phyloP scores from a whole-genome alignment of 2,113 vertebrate species.

The Hippocampus mohnikei region DNA sequence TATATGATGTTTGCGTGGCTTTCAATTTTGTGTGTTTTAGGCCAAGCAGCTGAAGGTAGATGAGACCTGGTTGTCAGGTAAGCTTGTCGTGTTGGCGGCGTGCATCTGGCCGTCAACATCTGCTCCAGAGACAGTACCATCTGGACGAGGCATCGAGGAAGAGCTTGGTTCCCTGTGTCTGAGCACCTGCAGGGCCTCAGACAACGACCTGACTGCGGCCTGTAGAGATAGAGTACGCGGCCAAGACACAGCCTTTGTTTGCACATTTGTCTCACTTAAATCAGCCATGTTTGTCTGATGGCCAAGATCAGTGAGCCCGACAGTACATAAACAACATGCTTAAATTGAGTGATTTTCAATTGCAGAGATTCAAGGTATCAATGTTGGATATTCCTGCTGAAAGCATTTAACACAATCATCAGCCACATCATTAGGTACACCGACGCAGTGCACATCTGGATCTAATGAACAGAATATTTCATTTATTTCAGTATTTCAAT shows the following conservation, averaged over 20 bases:
- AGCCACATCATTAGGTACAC: no score
- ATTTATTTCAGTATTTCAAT: neutral
- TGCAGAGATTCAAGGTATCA: neutral
- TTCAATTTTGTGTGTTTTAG: conserved; percentile 4
- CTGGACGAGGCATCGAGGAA: conserved; percentile 55
- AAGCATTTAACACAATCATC: no score
- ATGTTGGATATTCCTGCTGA: neutral
- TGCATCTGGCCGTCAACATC: conserved; percentile 69
- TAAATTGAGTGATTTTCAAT: neutral
- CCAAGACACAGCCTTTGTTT: conserved; percentile 40
- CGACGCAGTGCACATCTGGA: no score
- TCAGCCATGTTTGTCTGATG: conserved; percentile 25
- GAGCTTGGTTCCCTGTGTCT: conserved; percentile 49
- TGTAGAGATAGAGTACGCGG: conserved; percentile 38
- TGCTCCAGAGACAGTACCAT: conserved; percentile 72
- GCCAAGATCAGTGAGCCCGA: conserved; percentile 17
- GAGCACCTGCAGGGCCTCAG: conserved; percentile 62
- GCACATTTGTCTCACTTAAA: conserved; percentile 35
- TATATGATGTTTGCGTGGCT: no score
- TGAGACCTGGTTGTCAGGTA: conserved; percentile 61
- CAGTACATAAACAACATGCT: conserved; percentile 4
- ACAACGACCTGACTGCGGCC: conserved; percentile 48
- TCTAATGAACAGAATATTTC: no score
- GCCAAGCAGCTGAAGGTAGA: conserved; percentile 46
- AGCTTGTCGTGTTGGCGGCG: conserved; percentile 28